Evolutionary conservation across 1,140 invertebrate genomes (phyloP).

Genomic region (Mercenaria mercenaria): DNA sequence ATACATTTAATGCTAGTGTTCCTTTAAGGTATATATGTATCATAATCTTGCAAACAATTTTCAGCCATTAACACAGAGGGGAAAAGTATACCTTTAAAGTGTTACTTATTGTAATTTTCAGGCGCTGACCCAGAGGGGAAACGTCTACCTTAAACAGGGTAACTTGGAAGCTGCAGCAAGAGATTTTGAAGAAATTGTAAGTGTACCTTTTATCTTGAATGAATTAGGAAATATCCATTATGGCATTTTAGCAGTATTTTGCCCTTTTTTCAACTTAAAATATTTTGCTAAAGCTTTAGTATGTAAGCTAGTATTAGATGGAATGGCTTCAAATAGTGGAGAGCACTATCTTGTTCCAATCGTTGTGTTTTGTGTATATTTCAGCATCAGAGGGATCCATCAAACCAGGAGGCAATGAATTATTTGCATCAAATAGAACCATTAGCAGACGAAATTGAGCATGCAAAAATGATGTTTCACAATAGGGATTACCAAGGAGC

Average conservation of each 20-base stretch:
- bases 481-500: slow-evolving; percentile 91
- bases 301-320: too few relatives aligned
- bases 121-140: slow-evolving; percentile 95
- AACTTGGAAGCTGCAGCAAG: slow-evolving; percentile 92
- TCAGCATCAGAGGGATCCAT: slow-evolving; percentile 91
- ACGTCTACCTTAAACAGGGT: slow-evolving; percentile 95
- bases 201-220: slow-evolving; percentile 83
- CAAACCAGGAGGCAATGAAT: slow-evolving; percentile 91
- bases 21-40: too few relatives aligned
- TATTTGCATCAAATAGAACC: slow-evolving; percentile 90
- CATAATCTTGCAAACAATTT: too few relatives aligned
- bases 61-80: too few relatives aligned
- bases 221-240: too few relatives aligned
- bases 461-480: slow-evolving; percentile 90
- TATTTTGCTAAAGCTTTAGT: too few relatives aligned
- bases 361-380: slow-evolving; percentile 47
- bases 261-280: too few relatives aligned
- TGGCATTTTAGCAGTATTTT: too few relatives aligned
- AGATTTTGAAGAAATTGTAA: slow-evolving; percentile 95
- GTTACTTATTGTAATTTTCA: slow-evolving; percentile 80
- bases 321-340: too few relatives aligned
- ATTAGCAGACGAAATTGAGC: slow-evolving; percentile 89
- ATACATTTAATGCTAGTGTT: too few relatives aligned
- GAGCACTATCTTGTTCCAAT: too few relatives aligned
- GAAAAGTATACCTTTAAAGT: too few relatives aligned